Evolutionary conservation across 2,113 vertebrate genomes (phyloP), one percentile per base, ranked within the genome.

Genomic region (Thunnus thynnus): DNA sequence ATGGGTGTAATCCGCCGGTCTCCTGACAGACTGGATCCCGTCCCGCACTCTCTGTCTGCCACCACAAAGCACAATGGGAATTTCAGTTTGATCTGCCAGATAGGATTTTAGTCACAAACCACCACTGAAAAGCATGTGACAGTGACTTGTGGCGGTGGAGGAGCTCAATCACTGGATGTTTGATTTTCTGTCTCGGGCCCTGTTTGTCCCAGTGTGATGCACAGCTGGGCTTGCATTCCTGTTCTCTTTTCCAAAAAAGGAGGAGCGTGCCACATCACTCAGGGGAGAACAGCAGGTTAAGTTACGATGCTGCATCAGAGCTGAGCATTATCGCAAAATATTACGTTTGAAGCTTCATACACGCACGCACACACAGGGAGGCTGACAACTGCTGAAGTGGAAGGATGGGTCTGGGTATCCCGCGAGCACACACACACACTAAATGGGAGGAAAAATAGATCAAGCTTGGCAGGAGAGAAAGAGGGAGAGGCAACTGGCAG

Each of bases 371-470:
- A 32, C 73, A 56, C 22, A 6, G 1, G 1, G 6, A 2, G 12
- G 68, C n/a, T 32, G 58, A 47, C 14, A 13, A 14, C 17, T 36
- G 60, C 30, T 72, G 51, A 46, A 52, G 68, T 50, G 16, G 32
- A 66, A 68, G 61, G 78, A 78, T 36, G 12, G 63, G 55, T 47
- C 62, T 76, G 66, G 73, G 73, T 46, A 47, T 54, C 61, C 64
- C 67, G 22, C 9, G 27, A 79, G 71, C 25, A n/a, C 54, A 62
- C 76, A 62, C 76, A 30, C 70, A 54, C 60, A 32, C 47, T 74
- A 62, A 73, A 82, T 67, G 20, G 54, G 65, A 78, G 68, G 62
- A 20, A 77, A 82, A 86, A 55, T 64, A 86, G 86, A 86, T 86
- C 2, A 13, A 36, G 79, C 67, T 27, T 79, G 63, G 63, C 55